Conservation (phyloP, 2,888 invertebrate species). For the Gryllus longicercus region DNA sequence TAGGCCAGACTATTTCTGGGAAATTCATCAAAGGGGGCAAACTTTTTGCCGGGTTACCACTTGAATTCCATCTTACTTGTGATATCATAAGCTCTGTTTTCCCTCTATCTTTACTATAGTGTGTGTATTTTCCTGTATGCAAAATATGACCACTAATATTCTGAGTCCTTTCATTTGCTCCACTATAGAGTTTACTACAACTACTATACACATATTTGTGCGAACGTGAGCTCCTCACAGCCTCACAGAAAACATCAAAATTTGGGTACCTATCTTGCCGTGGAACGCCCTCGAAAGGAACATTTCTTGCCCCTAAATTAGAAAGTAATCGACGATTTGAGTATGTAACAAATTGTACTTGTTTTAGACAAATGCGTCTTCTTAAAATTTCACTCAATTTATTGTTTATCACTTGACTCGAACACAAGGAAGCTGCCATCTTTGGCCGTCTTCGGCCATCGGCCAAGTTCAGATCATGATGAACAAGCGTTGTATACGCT, state of each 20-base stretch:
- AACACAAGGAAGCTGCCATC: constrained; percentile 36
- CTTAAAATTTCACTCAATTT: no score
- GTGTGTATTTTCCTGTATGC: no score
- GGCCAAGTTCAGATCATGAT: neutral
- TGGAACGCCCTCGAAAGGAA: neutral
- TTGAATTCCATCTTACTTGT: constrained; percentile 26
- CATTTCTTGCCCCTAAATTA: neutral
- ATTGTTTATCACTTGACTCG: constrained; percentile 24
- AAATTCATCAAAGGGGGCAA: constrained; percentile 69
- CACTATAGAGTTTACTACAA: no score
- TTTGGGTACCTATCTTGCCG: no score
- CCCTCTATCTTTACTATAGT: neutral
- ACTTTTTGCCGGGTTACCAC: constrained; percentile 41
- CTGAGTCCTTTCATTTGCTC: no score
- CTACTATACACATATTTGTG: no score
- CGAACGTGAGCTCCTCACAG: no score
- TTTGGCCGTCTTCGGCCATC: constrained; percentile 20
- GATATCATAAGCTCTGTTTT: neutral
- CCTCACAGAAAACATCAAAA: no score
- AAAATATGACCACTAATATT: no score
- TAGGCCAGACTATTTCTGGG: constrained; percentile 75
- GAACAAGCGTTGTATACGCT: no score
- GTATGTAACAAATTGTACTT: neutral
- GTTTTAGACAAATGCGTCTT: constrained; percentile 20
- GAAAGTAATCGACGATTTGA: neutral